Percentiles rank a stretch among this genome's conserved stretches.
Conservation (phyloP, 1,140 invertebrate genomes). For the Homalodisca vitripennis region DNA sequence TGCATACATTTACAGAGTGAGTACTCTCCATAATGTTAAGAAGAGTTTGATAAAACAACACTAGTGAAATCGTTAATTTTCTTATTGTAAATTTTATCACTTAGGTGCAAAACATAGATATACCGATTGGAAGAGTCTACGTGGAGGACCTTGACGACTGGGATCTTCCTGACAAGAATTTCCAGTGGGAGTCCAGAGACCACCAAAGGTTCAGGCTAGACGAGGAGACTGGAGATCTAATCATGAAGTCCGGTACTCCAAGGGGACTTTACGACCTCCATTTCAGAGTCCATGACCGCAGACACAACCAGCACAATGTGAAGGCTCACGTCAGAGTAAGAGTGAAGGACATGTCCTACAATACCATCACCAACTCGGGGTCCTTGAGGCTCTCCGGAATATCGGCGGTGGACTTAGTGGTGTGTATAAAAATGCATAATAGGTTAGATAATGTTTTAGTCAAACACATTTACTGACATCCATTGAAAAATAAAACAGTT, state of each 20-base stretch:
- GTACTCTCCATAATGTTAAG: no score
- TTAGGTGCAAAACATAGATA: conserved; percentile 85
- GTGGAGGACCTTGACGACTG: conserved; percentile 96
- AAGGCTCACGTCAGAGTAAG: conserved; percentile 91
- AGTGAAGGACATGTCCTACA: conserved; percentile 91
- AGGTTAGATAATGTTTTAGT: no score
- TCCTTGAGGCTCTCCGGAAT: conserved; percentile 92
- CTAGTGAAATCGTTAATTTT: no score
- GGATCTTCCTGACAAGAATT: conserved; percentile 96
- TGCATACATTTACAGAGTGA: conserved; percentile 89
- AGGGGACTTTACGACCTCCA: conserved; percentile 82
- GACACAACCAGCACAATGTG: conserved; percentile 89
- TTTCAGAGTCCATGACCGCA: conserved; percentile 83
- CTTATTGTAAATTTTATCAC: no score
- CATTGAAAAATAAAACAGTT: no score
- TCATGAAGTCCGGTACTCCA: conserved; percentile 86
- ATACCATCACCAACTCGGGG: conserved; percentile 93
- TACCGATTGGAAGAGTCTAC: conserved; percentile 92
- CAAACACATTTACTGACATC: no score
- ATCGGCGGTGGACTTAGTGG: conserved; percentile 93
- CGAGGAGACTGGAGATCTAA: conserved; percentile 91
- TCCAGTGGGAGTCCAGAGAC: conserved; percentile 85
- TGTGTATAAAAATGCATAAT: no score
- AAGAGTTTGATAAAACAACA: no score
- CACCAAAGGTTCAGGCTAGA: conserved; percentile 83